Evolutionary conservation across 2,797 vertebrate genomes (phyloP).

Genomic region (Mormyrops attenuatus): DNA sequence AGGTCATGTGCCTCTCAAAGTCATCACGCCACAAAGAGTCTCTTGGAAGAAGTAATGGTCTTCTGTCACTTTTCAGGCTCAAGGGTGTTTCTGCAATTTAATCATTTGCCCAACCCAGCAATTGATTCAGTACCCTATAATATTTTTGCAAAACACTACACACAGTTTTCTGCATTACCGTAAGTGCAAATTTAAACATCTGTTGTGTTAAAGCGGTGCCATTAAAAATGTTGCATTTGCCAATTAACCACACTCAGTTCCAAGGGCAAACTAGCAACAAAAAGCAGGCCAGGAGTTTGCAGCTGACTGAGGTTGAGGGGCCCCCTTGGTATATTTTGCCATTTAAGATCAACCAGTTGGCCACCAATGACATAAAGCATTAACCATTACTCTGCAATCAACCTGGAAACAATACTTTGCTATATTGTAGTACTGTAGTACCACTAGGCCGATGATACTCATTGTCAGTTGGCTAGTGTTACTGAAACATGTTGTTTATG

Average conservation of each 20-base stretch:
- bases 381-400: background rate
- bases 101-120: background rate
- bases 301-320: background rate
- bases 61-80: background rate
- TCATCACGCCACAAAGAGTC: background rate
- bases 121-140: background rate
- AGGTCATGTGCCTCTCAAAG: background rate
- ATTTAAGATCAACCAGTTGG: background rate
- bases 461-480: no score
- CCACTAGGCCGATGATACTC: no score
- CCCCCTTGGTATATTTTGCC: background rate
- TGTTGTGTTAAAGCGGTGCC: background rate
- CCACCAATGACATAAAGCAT: background rate
- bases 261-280: background rate
- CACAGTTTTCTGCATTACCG: background rate
- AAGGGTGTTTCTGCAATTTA: background rate
- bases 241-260: background rate
- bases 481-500: background rate
- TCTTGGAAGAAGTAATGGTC: background rate
- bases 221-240: background rate
- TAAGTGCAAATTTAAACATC: background rate
- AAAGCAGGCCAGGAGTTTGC: background rate
- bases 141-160: background rate
- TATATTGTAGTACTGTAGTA: no score
- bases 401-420: no score